Evolutionary conservation across 2,797 vertebrate species (phyloP).

Genomic region (Epinephelus malabaricus): DNA sequence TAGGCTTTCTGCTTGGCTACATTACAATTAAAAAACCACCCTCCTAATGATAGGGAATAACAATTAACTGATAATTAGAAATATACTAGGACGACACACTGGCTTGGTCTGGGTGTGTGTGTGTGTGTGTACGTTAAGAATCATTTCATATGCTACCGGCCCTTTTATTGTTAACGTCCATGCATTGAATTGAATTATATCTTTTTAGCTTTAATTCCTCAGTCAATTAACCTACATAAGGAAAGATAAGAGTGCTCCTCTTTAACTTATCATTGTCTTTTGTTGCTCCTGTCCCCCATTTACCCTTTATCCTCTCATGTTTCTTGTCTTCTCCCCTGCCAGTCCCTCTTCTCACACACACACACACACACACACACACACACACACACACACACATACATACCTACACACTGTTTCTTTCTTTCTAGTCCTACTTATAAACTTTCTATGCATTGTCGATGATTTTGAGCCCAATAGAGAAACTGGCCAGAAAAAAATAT

Average conservation of each 20-base stretch:
- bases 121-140: constrained; percentile 60
- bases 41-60: constrained; percentile 86
- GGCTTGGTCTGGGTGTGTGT: constrained; percentile 33
- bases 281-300: constrained; percentile 71
- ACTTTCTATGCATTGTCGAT: neutral
- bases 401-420: neutral
- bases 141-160: constrained; percentile 73
- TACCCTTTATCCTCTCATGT: constrained; percentile 48
- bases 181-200: constrained; percentile 78
- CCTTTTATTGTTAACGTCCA: constrained; percentile 76
- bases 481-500: neutral
- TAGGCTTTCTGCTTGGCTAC: constrained; percentile 88
- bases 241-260: constrained; percentile 69
- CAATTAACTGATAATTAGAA: constrained; percentile 88
- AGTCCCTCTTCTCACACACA: neutral
- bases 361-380: too few relatives aligned
- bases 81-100: constrained; percentile 80
- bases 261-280: constrained; percentile 76
- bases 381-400: neutral
- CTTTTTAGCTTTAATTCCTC: constrained; percentile 77
- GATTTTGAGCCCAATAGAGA: neutral
- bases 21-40: constrained; percentile 88
- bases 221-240: constrained; percentile 85
- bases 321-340: constrained; percentile 9
- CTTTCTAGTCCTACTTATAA: constrained; percentile 24